Percentiles rank a stretch among this genome's conserved stretches.
phyloP scores from a whole-genome alignment of 2,888 invertebrate genomes.

The Trachelus troglodyta region DNA sequence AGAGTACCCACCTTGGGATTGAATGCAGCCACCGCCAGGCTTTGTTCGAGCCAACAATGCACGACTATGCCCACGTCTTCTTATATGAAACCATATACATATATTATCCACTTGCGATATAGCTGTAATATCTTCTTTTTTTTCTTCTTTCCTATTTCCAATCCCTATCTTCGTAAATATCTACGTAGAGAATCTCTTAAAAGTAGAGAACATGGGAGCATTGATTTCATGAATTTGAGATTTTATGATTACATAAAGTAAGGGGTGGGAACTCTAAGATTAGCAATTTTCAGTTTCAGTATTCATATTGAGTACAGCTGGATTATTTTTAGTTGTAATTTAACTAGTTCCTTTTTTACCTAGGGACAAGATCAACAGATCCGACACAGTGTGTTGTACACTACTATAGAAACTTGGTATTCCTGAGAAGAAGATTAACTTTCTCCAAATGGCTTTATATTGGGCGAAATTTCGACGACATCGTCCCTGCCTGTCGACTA shows the following conservation, averaged over 20 bases:
- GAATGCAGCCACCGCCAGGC: conserved; percentile 32
- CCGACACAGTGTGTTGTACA: neutral
- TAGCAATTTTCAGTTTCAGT: neutral
- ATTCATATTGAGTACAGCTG: neutral
- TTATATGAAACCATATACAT: conserved; percentile 48
- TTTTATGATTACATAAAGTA: neutral
- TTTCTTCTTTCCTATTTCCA: neutral
- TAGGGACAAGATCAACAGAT: neutral
- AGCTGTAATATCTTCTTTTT: conserved; percentile 43
- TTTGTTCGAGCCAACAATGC: conserved; percentile 59
- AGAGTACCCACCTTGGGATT: neutral
- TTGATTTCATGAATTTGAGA: neutral
- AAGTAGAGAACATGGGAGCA: neutral
- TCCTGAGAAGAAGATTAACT: neutral
- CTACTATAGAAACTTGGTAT: neutral
- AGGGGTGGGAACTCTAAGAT: neutral
- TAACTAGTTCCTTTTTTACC: neutral
- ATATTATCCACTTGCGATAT: conserved; percentile 49
- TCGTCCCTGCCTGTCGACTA: neutral
- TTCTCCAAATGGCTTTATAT: neutral
- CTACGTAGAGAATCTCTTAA: neutral
- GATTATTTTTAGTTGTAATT: neutral
- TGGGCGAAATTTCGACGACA: neutral
- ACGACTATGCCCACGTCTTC: conserved; percentile 40
- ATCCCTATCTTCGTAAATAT: neutral